Evolutionary conservation across 2,797 vertebrate genomes (phyloP).

Genomic region (Sciurus vulgaris): DNA sequence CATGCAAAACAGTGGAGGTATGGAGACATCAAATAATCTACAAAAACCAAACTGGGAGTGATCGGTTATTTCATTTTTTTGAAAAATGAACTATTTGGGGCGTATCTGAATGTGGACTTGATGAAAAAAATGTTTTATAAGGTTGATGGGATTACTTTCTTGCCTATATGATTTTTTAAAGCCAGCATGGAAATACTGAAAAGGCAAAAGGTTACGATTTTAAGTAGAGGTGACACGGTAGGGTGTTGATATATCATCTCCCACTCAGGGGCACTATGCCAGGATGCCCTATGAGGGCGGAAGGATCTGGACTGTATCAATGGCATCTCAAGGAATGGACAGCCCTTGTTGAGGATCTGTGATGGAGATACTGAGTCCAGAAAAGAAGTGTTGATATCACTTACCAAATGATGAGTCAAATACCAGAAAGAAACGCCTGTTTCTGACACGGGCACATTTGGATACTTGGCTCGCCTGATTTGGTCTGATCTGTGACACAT

Average conservation of each 20-base stretch:
- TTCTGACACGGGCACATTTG: neutral
- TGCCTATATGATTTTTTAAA: neutral
- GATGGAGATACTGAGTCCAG: neutral
- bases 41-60: neutral
- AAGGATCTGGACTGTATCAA: neutral
- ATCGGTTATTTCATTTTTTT: slow-evolving; percentile 14
- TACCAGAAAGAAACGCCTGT: neutral
- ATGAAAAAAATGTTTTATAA: neutral
- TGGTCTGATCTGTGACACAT: neutral
- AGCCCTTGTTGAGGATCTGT: neutral
- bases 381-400: neutral
- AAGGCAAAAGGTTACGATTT: neutral
- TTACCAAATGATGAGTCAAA: too few species aligned
- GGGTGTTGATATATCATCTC: too few species aligned
- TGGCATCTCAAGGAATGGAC: neutral
- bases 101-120: neutral
- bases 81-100: neutral
- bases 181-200: neutral
- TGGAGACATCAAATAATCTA: neutral
- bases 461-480: neutral
- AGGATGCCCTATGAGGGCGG: neutral
- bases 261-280: neutral
- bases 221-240: neutral
- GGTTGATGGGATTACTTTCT: neutral
- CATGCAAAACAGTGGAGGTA: neutral